A percentile compares a stretch with the other conserved stretches of the same genome.
Evolutionary conservation across 2,797 vertebrate genomes (phyloP).

Genomic region (Hephaestus fuliginosus): DNA sequence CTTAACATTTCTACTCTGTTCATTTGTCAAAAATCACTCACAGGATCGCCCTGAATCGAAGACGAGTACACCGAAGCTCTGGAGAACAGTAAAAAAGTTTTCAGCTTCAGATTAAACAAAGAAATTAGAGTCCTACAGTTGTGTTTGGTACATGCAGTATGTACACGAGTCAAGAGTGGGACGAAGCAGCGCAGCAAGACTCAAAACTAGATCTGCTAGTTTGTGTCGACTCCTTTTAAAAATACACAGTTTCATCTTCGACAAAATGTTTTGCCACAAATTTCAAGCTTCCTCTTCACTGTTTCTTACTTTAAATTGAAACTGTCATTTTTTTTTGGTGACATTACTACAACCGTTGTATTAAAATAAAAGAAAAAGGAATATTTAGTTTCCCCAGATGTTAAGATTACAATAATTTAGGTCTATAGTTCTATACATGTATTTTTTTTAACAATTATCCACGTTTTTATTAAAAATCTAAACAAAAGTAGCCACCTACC

Average conservation of each 20-base stretch:
- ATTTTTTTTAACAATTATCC: slow-evolving; percentile 38
- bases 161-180: slow-evolving; percentile 51
- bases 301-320: slow-evolving; percentile 12
- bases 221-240: slow-evolving; percentile 26
- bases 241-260: slow-evolving; percentile 29
- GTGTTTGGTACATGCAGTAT: slow-evolving; percentile 70
- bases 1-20: slow-evolving; percentile 18
- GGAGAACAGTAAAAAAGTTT: slow-evolving; percentile 76
- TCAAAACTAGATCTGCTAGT: slow-evolving; percentile 36
- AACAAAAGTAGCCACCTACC: slow-evolving; percentile 37
- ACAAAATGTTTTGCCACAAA: slow-evolving; percentile 22
- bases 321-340: neutral
- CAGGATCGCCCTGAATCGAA: slow-evolving; percentile 63
- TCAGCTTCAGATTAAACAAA: slow-evolving; percentile 59
- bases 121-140: slow-evolving; percentile 50
- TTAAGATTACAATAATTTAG: slow-evolving; percentile 57
- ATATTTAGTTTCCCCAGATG: neutral
- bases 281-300: slow-evolving; percentile 5
- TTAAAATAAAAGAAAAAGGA: slow-evolving; percentile 14
- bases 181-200: slow-evolving; percentile 53
- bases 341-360: slow-evolving; percentile 13
- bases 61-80: slow-evolving; percentile 69
- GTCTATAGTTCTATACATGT: slow-evolving; percentile 38
- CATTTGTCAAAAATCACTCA: slow-evolving; percentile 4
- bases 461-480: slow-evolving; percentile 51